A percentile compares a stretch with the other conserved stretches of the same genome.
Conservation (phyloP, 2,797 vertebrate genomes). For the Clamator glandarius region DNA sequence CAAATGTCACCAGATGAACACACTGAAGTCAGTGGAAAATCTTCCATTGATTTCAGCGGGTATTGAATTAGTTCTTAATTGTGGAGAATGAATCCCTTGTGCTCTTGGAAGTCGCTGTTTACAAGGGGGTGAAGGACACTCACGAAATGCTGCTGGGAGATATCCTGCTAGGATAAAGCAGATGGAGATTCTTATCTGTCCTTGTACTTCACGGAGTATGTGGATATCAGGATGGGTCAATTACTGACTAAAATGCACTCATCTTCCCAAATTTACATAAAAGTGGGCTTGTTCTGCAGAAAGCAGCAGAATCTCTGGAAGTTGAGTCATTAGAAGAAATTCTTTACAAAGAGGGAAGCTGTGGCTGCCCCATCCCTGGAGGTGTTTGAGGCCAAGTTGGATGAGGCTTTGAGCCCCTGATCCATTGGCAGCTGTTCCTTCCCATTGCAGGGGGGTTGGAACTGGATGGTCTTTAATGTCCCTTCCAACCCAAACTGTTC, state of each 20-base stretch:
- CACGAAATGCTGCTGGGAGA: neutral
- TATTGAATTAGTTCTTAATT: slow-evolving; percentile 59
- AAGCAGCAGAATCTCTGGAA: neutral
- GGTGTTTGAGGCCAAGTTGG: too few relatives aligned
- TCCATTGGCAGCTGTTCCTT: too few relatives aligned
- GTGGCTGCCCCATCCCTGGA: too few relatives aligned
- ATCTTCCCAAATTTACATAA: neutral
- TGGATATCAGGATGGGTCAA: neutral
- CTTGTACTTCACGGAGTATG: neutral
- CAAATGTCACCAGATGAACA: slow-evolving; percentile 49
- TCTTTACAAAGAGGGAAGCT: too few relatives aligned
- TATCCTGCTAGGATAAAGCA: neutral
- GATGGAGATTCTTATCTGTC: neutral
- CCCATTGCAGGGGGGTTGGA: too few relatives aligned
- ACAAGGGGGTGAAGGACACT: neutral
- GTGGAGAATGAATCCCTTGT: slow-evolving; percentile 23
- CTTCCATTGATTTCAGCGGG: slow-evolving; percentile 2
- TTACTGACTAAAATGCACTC: neutral
- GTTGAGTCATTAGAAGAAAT: too few relatives aligned
- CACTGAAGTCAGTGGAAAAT: slow-evolving; percentile 17
- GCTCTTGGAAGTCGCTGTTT: slow-evolving; percentile 1
- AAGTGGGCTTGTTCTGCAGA: neutral
- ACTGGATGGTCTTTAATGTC: too few relatives aligned
- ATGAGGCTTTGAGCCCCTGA: too few relatives aligned
- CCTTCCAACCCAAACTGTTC: too few relatives aligned